Base-by-base conservation (phyloP, 2,113 vertebrate genomes). In the Sceloporus undulatus region DNA sequence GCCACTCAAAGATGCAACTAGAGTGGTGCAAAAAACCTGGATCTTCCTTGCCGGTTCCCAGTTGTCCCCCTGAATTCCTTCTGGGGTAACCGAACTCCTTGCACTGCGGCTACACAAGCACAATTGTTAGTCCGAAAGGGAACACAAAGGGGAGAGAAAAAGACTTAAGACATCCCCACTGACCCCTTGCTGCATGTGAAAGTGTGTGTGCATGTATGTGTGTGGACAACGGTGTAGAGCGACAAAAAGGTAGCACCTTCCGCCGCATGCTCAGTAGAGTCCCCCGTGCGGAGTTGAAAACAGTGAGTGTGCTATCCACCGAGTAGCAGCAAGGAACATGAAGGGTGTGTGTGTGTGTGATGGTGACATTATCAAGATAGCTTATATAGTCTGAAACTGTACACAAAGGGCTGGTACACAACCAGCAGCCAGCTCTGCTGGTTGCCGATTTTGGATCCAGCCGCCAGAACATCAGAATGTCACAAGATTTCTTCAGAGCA, bases 381-480 rank as follows among this genome's bases (percentile, higher is more conserved):
- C 90, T 92, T 93, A 92, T 93, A 92, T 85, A n/a, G 10, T 84
- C 88, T 87, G 88, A 75, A 85, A 88, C 89, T 85, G 90, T 66
- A 85, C 92, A 92, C 91, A 91, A 88, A 88, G 79, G 86, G 83
- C 89, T 48, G 4, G 48, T 48, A 48, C 92, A 90, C 65, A 66
- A 66, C 18, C 65, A 66, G 62, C 13, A 21, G 9, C 52, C 80
- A 86, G 85, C 59, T 86, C 82, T 85, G 91, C 88, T 88, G 52
- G 82, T 81, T 82, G 88, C 74, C 0, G 0, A n/a, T 2, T 54
- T 88, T 81, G 83, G 0, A 42, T 87, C 2, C 42, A 2, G 80
- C 89, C 85, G 83, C 90, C 82, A 54, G 56, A 48, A 90, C 62
- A 23, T 18, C 2, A 2, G 25, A 19, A 66, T 38, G 29, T 29